These are phyloP conservation scores for Andrena cerasifolii DNA, from an alignment of 1,140 invertebrate species.

Conservation along the genomic window DNA sequence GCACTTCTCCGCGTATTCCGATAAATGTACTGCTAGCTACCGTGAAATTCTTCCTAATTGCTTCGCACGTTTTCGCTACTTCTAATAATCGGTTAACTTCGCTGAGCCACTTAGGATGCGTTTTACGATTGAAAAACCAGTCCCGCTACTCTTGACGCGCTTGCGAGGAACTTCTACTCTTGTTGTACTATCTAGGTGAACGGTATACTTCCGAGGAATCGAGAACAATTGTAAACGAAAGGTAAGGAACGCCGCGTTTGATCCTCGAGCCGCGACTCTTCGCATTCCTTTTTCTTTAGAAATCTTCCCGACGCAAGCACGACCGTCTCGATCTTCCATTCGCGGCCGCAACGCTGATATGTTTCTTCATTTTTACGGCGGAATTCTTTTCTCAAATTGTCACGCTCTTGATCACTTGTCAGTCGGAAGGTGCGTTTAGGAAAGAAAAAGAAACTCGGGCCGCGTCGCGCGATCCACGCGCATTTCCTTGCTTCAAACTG, in stretches of 20 bases:
- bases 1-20: no score
- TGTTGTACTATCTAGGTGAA: slow-evolving; percentile 55
- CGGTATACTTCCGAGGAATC: slow-evolving; percentile 12
- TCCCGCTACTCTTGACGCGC: neutral
- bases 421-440: no score
- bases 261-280: neutral
- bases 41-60: no score
- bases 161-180: slow-evolving; percentile 46
- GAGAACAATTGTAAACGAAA: neutral
- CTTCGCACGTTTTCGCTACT: no score
- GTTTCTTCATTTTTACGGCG: no score
- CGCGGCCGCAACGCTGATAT: no score
- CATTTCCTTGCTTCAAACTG: neutral
- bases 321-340: no score
- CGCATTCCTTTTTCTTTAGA: neutral
- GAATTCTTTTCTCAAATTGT: no score
- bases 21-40: no score
- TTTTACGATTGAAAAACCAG: slow-evolving; percentile 19
- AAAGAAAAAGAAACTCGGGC: no score
- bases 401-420: no score
- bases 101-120: slow-evolving; percentile 6
- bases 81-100: neutral
- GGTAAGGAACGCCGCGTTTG: neutral
- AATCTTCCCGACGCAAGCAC: no score
- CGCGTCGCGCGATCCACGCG: neutral